phyloP scores from a whole-genome alignment of 2,797 vertebrate species.

The Enteromius anoplus region DNA sequence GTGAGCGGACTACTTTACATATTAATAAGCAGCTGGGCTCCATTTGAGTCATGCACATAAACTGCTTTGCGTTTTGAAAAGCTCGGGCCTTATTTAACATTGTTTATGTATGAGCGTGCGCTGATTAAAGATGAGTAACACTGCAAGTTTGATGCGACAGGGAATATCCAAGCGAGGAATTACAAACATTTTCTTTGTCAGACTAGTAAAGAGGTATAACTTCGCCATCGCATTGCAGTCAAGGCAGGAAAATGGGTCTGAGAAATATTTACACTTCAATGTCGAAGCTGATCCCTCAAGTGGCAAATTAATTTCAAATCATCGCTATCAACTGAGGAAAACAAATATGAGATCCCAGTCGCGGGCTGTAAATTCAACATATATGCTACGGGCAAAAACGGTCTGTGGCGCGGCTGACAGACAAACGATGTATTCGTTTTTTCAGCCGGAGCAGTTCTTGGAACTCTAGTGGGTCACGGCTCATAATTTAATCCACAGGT shows the following conservation, averaged over 20 bases:
- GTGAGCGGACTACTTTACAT: slow-evolving; percentile 37
- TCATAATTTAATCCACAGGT: slow-evolving; percentile 57
- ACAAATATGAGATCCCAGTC: slow-evolving; percentile 33
- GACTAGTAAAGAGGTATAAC: slow-evolving; percentile 46
- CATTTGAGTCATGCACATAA: slow-evolving; percentile 24
- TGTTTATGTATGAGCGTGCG: slow-evolving; percentile 42
- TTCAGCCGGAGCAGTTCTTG: slow-evolving; percentile 56
- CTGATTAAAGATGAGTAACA: slow-evolving; percentile 51
- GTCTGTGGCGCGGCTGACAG: slow-evolving; percentile 50
- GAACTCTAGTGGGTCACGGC: slow-evolving; percentile 55
- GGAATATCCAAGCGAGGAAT: slow-evolving; percentile 50
- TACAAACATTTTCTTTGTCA: slow-evolving; percentile 47
- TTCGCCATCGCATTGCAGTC: slow-evolving; percentile 41
- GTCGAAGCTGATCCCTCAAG: slow-evolving; percentile 62
- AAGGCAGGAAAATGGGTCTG: slow-evolving; percentile 57
- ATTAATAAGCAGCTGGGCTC: slow-evolving; percentile 48
- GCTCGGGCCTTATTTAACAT: slow-evolving; percentile 16
- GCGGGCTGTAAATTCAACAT: slow-evolving; percentile 46
- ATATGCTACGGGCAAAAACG: slow-evolving; percentile 10
- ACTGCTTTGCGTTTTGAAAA: slow-evolving; percentile 26
- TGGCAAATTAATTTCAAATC: slow-evolving; percentile 60
- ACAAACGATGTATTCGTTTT: slow-evolving; percentile 45
- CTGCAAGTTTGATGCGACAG: slow-evolving; percentile 43
- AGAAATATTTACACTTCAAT: slow-evolving; percentile 62
- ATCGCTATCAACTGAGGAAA: slow-evolving; percentile 49